Percentiles rank a stretch among this genome's conserved stretches.
phyloP scores from a whole-genome alignment of 2,888 invertebrate species.

The Mimachlamys varia region DNA sequence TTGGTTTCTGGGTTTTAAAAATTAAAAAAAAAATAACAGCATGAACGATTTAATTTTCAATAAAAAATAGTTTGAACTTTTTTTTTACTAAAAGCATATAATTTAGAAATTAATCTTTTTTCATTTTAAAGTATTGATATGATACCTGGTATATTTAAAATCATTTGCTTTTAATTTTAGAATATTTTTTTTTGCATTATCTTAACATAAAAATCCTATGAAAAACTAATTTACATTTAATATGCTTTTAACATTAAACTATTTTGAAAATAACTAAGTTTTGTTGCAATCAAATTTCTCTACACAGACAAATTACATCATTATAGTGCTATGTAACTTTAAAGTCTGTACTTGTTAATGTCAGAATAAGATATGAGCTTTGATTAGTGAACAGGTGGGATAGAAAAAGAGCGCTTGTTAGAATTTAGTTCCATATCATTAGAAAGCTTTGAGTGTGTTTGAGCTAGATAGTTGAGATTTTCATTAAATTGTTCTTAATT shows the following conservation, averaged over 20 bases:
- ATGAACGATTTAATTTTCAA: neutral
- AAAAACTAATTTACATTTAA: neutral
- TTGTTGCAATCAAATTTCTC: too few relatives aligned
- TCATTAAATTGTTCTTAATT: neutral
- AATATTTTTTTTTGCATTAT: neutral
- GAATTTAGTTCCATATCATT: neutral
- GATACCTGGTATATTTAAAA: too few relatives aligned
- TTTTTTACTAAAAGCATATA: too few relatives aligned
- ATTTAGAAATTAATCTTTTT: too few relatives aligned
- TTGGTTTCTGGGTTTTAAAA: conserved; percentile 1
- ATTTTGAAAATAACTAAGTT: too few relatives aligned
- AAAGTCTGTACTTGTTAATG: too few relatives aligned
- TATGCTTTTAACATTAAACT: too few relatives aligned
- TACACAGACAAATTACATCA: too few relatives aligned
- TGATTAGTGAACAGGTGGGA: too few relatives aligned
- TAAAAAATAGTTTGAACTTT: neutral
- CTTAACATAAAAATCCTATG: neutral
- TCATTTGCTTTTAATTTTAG: neutral
- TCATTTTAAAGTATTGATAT: too few relatives aligned
- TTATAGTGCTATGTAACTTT: too few relatives aligned
- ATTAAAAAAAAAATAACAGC: neutral
- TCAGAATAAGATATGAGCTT: too few relatives aligned
- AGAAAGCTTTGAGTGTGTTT: conserved; percentile 1
- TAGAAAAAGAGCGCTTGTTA: neutral
- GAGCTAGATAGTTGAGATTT: neutral